phyloP scores from a whole-genome alignment of 2,113 vertebrate genomes.

The Ictalurus punctatus region DNA sequence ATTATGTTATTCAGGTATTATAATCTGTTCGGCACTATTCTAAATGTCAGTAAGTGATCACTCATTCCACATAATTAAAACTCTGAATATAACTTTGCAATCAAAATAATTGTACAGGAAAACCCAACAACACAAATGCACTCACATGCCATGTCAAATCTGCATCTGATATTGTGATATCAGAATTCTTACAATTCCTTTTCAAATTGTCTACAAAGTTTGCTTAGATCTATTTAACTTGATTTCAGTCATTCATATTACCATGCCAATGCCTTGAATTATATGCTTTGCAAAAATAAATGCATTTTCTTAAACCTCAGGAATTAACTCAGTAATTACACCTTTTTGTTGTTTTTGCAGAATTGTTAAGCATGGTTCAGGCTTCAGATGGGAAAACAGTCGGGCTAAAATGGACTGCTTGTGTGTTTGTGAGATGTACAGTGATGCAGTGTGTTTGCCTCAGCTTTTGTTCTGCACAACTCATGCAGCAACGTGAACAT shows the following conservation, averaged over 20 bases:
- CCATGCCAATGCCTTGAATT: background rate
- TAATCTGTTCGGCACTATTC: background rate
- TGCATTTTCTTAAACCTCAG: background rate
- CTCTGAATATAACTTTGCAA: background rate
- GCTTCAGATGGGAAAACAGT: slow-evolving; percentile 23
- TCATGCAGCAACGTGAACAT: slow-evolving; percentile 26
- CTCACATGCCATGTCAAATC: background rate
- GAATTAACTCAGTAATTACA: background rate
- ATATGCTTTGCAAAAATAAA: background rate
- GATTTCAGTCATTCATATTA: background rate
- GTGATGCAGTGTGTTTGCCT: slow-evolving; percentile 17
- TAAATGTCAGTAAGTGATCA: background rate
- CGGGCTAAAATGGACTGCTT: slow-evolving; percentile 13
- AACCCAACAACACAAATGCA: background rate
- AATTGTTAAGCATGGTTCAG: background rate
- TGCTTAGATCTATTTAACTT: background rate
- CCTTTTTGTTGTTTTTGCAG: background rate
- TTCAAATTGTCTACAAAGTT: background rate
- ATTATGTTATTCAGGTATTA: background rate
- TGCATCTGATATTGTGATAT: background rate
- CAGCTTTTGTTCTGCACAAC: slow-evolving; percentile 42
- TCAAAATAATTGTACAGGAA: background rate
- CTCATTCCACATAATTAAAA: background rate
- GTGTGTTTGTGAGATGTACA: slow-evolving; percentile 1
- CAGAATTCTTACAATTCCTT: background rate